phyloP scores from a whole-genome alignment of 2,797 vertebrate genomes.

The Arrhamphus sclerolepis region DNA sequence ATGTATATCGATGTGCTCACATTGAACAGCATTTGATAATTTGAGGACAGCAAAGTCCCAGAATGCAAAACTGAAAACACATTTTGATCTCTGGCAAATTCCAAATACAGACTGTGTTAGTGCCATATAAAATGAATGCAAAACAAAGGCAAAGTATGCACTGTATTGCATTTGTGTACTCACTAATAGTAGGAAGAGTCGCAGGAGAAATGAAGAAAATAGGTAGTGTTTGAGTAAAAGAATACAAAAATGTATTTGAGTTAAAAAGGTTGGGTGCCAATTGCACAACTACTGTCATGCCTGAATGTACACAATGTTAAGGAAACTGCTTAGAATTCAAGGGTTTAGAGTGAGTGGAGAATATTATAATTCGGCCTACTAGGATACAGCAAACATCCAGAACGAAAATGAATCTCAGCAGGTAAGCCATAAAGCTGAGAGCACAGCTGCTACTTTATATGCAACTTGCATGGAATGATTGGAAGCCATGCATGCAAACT shows the following conservation, averaged over 20 bases:
- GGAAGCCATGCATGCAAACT: constrained; percentile 16
- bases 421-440: not conserved
- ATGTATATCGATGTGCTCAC: no score
- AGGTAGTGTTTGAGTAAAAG: not conserved
- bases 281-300: constrained; percentile 14
- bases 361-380: constrained; percentile 21
- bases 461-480: constrained; percentile 5
- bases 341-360: constrained; percentile 11
- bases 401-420: not conserved
- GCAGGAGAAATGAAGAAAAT: not conserved
- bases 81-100: no score
- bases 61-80: no score
- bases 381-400: not conserved
- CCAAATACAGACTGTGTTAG: no score
- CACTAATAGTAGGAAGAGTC: not conserved
- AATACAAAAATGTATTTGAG: not conserved
- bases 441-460: constrained; percentile 7
- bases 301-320: constrained; percentile 25
- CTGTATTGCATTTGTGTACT: no score
- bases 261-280: constrained; percentile 2
- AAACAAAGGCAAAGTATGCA: no score
- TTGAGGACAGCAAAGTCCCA: no score
- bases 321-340: constrained; percentile 40
- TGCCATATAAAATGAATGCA: no score
- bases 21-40: no score